Evolutionary conservation across 2,113 vertebrate genomes (phyloP).

Genomic region (Baryphthengus martii): DNA sequence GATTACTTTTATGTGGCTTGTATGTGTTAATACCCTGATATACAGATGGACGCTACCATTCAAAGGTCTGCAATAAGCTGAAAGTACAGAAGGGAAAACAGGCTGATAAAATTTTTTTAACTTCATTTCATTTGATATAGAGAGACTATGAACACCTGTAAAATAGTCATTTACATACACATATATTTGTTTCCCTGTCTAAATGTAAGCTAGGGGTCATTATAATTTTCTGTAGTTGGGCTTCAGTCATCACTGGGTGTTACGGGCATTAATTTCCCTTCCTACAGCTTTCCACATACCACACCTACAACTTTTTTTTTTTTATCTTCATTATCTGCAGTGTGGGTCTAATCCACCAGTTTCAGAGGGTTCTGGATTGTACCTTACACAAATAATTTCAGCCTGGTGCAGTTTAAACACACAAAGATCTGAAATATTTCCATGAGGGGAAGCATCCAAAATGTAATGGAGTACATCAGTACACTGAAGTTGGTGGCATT

Average conservation of each 20-base stretch:
- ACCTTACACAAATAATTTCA: neutral
- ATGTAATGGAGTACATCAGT: neutral
- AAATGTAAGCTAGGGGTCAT: neutral
- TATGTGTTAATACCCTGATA: neutral
- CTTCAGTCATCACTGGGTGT: neutral
- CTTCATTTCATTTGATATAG: neutral
- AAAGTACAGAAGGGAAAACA: neutral
- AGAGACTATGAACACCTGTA: neutral
- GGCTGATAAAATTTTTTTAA: neutral
- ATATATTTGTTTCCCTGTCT: neutral
- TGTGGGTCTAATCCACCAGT: neutral
- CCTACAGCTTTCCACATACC: neutral
- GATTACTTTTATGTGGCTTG: neutral
- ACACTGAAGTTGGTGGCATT: neutral
- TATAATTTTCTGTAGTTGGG: neutral
- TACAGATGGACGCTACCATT: too few species aligned
- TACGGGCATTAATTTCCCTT: neutral
- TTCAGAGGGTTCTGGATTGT: neutral
- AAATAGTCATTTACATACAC: neutral
- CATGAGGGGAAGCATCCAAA: neutral
- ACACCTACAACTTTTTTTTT: neutral
- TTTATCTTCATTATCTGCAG: neutral
- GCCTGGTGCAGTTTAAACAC: neutral
- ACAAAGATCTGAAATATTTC: neutral
- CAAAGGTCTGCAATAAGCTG: neutral